A percentile compares a stretch with the other conserved stretches of the same genome.
Conservation (phyloP, 2,113 vertebrate species). For the Salvelinus alpinus region DNA sequence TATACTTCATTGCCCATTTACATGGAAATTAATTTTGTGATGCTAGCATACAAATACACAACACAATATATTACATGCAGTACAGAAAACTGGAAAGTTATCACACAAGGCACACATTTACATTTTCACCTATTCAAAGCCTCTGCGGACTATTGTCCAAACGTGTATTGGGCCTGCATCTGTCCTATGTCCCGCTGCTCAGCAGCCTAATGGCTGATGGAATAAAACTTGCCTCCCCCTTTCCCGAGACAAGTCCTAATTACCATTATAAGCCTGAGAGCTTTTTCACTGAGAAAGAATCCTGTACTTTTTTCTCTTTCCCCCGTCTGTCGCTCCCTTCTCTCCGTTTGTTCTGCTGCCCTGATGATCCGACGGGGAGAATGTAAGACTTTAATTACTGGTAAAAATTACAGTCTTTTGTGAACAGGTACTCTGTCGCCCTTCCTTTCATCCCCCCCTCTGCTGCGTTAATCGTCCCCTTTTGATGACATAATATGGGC, state of each 20-base stretch:
- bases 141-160: too few relatives aligned
- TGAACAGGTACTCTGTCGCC: slow-evolving; percentile 63
- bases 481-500: slow-evolving; percentile 67
- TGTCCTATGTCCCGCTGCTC: too few relatives aligned
- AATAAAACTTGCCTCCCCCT: slow-evolving; percentile 19
- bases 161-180: too few relatives aligned
- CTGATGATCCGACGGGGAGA: slow-evolving; percentile 57
- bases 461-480: slow-evolving; percentile 55
- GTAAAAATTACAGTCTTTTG: slow-evolving; percentile 55
- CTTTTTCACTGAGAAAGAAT: slow-evolving; percentile 59
- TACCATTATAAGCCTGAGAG: slow-evolving; percentile 63
- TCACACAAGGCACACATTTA: too few relatives aligned
- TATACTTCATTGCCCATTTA: too few relatives aligned
- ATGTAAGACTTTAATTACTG: slow-evolving; percentile 68
- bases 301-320: slow-evolving; percentile 50
- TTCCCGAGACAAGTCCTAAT: slow-evolving; percentile 64
- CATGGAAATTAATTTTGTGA: too few relatives aligned
- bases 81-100: too few relatives aligned
- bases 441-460: slow-evolving; percentile 50
- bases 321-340: slow-evolving; percentile 31
- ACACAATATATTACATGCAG: too few relatives aligned
- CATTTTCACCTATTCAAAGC: too few relatives aligned
- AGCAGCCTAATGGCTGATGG: too few relatives aligned
- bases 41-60: too few relatives aligned
- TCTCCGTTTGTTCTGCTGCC: slow-evolving; percentile 46